Evolutionary conservation across 2,888 invertebrate genomes (phyloP).

Genomic region (Augiades crinisus): DNA sequence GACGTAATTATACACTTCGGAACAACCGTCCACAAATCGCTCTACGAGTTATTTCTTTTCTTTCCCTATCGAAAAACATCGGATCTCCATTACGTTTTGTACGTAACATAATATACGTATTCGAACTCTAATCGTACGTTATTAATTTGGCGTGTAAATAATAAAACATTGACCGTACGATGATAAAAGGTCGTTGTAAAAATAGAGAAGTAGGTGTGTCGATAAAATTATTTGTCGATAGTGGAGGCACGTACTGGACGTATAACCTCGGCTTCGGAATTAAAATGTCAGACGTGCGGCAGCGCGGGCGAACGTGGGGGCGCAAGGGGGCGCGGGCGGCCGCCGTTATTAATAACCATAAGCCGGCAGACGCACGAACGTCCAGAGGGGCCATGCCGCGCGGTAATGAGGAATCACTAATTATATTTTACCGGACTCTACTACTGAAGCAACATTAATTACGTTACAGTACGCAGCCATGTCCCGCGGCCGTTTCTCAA

Average conservation of each 20-base stretch:
- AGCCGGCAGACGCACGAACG: constrained; percentile 81
- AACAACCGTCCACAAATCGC: constrained; percentile 31
- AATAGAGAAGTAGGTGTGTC: constrained; percentile 59
- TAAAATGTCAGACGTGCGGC: constrained; percentile 81
- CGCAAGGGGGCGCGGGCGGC: constrained; percentile 49
- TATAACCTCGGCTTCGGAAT: constrained; percentile 72
- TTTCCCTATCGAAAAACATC: constrained; percentile 23
- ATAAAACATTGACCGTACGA: constrained; percentile 2
- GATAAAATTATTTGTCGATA: constrained; percentile 70
- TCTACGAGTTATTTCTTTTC: constrained; percentile 28
- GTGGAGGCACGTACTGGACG: constrained; percentile 54
- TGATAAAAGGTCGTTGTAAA: constrained; percentile 2
- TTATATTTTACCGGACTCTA: constrained; percentile 80
- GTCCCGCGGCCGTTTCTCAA: constrained; percentile 12
- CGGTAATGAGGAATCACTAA: constrained; percentile 81
- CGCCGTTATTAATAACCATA: constrained; percentile 81
- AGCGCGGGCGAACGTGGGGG: constrained; percentile 63
- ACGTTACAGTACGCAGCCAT: constrained; percentile 41
- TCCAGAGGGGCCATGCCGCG: constrained; percentile 78
- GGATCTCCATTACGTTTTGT: constrained; percentile 1
- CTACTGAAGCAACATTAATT: constrained; percentile 66
- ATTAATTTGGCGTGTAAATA: neutral
- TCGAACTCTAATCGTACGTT: neutral
- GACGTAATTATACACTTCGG: constrained; percentile 50
- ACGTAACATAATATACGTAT: neutral